phyloP scores from a whole-genome alignment of 30 jellyfish, hydroid and myxozoan genomes.

The Phacellophora camtschatica region DNA sequence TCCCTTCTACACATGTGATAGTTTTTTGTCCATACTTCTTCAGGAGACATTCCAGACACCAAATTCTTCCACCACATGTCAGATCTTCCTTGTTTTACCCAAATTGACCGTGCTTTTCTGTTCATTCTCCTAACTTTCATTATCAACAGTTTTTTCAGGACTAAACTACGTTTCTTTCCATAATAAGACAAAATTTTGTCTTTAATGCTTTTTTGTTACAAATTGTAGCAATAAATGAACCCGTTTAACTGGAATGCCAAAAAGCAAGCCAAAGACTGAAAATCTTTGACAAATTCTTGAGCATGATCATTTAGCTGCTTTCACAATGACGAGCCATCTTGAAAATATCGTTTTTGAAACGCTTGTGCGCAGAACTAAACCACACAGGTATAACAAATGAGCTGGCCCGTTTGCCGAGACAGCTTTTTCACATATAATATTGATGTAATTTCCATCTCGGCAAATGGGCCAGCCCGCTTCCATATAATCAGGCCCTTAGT shows the following conservation, averaged over 20 bases:
- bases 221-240: neutral
- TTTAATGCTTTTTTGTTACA: neutral
- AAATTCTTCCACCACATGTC: slow-evolving; percentile 64
- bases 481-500: slow-evolving; percentile 3
- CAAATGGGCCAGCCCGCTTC: slow-evolving; percentile 44
- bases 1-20: slow-evolving; percentile 38
- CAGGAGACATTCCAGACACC: slow-evolving; percentile 5
- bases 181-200: too few species aligned
- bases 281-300: neutral
- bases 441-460: neutral
- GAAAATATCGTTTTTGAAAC: too few species aligned
- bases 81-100: slow-evolving; percentile 29
- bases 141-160: neutral
- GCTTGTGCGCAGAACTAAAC: slow-evolving; percentile 12
- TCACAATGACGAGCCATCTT: slow-evolving; percentile 20
- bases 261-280: slow-evolving; percentile 5
- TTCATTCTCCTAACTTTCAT: neutral
- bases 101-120: neutral
- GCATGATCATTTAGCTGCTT: neutral
- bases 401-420: slow-evolving; percentile 42
- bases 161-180: too few species aligned
- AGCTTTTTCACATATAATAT: slow-evolving; percentile 14
- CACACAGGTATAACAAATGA: neutral
- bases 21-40: slow-evolving; percentile 26
- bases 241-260: neutral